A percentile compares a stretch with the other conserved stretches of the same genome.
Conservation (phyloP, 2,797 vertebrate species). For the Apogon hyalosoma region DNA sequence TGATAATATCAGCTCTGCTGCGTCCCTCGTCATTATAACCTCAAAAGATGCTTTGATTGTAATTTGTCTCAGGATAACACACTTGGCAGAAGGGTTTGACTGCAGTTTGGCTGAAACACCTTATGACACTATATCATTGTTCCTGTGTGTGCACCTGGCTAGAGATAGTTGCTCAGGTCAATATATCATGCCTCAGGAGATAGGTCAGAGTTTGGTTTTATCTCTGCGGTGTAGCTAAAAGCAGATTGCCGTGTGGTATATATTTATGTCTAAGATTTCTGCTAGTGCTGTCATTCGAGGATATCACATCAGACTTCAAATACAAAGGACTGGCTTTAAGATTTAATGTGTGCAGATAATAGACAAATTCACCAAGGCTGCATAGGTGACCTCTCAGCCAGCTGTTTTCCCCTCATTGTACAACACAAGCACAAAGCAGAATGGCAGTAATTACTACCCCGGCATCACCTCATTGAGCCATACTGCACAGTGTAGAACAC, state of each 20-base stretch:
- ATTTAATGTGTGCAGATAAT: slow-evolving; percentile 46
- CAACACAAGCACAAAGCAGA: slow-evolving; percentile 62
- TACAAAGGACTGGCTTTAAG: slow-evolving; percentile 38
- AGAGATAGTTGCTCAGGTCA: slow-evolving; percentile 66
- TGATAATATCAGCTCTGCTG: slow-evolving; percentile 29
- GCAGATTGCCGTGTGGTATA: slow-evolving; percentile 65
- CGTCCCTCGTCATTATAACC: slow-evolving; percentile 26
- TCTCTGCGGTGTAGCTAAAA: slow-evolving; percentile 66
- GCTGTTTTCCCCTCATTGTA: slow-evolving; percentile 64
- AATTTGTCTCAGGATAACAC: slow-evolving; percentile 42
- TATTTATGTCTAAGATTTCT: slow-evolving; percentile 51
- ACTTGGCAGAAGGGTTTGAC: slow-evolving; percentile 39
- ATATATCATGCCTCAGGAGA: slow-evolving; percentile 73
- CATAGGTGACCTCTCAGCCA: slow-evolving; percentile 73
- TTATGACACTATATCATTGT: slow-evolving; percentile 60
- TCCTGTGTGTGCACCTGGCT: slow-evolving; percentile 61
- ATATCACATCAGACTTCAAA: slow-evolving; percentile 28
- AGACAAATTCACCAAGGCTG: slow-evolving; percentile 48
- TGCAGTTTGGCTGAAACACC: slow-evolving; percentile 58
- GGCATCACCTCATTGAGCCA: slow-evolving; percentile 74
- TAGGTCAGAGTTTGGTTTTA: slow-evolving; percentile 71
- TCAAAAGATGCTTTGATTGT: slow-evolving; percentile 26
- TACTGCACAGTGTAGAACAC: slow-evolving; percentile 68
- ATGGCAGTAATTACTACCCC: slow-evolving; percentile 67
- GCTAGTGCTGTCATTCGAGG: slow-evolving; percentile 41